Evolutionary conservation across 30 jellyfish, hydroid and myxozoan genomes (phyloP), one percentile per base, ranked within the genome.

Genomic region (Phacellophora camtschatica): DNA sequence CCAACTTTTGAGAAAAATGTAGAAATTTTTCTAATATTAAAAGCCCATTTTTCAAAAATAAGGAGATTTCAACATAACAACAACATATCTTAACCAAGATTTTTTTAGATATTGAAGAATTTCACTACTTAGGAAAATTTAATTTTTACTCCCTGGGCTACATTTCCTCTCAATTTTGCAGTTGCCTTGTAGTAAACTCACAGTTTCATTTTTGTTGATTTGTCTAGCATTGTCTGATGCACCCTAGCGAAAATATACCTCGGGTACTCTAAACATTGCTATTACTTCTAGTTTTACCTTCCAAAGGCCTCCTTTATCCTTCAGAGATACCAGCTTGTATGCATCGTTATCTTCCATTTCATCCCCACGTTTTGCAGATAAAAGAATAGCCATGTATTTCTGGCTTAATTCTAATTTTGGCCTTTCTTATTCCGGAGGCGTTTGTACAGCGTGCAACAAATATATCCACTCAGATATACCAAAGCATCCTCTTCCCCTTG

Each of bases 261-360:
- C 71, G 36, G 41, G 16, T 18, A 57, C 41, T 57, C 41, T 22
- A 57, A 57, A 57, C 41, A 57, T 57, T 57, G 22, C 35, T 19
- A 57, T 19, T 19, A 57, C 71, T 10, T 57, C 71, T 57, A 22
- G 41, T 24, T 22, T 18, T 42, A 57, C 71, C 11, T 18, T 57
- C 71, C 71, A 57, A 4, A 57, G 71, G 22, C 71, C 71, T 12
- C 71, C 71, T 12, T 42, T 24, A 27, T 57, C 41, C 29, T 57
- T 57, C 28, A 27, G 15, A 57, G 41, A 2, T 57, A 27, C 41
- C 10, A 22, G 28, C 15, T 22, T 57, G 41, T 57, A 18, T 30
- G 42, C 29, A 15, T 25, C 64, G 22, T 49, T 49, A 25, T 49
- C 64, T 49, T 25, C 64, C 64, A 49, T 15, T 49, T 49, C 22